Conservation (phyloP, 2,888 invertebrate species). For the Bimastos eiseni region DNA sequence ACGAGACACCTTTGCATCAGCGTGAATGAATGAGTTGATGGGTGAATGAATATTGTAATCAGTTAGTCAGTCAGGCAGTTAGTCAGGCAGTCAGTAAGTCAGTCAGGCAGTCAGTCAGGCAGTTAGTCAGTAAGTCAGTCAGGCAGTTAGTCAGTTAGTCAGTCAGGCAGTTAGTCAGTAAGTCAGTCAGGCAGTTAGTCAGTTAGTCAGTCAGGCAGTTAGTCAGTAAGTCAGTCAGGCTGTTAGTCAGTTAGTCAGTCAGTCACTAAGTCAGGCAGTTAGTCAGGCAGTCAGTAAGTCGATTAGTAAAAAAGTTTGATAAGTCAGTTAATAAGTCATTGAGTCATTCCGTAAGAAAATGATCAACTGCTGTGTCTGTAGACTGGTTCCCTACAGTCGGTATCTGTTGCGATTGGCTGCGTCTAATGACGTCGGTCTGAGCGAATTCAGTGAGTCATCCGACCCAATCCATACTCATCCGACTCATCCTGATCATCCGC, state of each 20-base stretch:
- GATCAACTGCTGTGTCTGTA: not conserved
- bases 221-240: not conserved
- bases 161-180: not conserved
- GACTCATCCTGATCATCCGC: conserved; percentile 80
- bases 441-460: conserved; percentile 76
- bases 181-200: not conserved
- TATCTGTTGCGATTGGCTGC: conserved; percentile 92
- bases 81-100: not conserved
- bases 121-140: not conserved
- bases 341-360: not conserved
- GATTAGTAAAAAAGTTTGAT: too few relatives aligned
- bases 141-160: not conserved
- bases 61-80: too few relatives aligned
- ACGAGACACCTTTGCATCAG: too few relatives aligned
- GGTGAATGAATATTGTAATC: too few relatives aligned
- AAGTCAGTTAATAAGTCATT: not conserved
- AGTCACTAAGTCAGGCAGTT: not conserved
- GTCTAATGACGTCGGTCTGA: conserved; percentile 92
- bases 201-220: not conserved
- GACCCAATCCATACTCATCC: conserved; percentile 51
- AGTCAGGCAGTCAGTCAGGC: not conserved
- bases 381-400: conserved; percentile 81
- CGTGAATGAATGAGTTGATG: too few relatives aligned
- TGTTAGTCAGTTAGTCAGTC: not conserved
- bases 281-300: not conserved